Base-by-base conservation (phyloP, 2,113 vertebrate genomes). In the Stictonetta naevosa region DNA sequence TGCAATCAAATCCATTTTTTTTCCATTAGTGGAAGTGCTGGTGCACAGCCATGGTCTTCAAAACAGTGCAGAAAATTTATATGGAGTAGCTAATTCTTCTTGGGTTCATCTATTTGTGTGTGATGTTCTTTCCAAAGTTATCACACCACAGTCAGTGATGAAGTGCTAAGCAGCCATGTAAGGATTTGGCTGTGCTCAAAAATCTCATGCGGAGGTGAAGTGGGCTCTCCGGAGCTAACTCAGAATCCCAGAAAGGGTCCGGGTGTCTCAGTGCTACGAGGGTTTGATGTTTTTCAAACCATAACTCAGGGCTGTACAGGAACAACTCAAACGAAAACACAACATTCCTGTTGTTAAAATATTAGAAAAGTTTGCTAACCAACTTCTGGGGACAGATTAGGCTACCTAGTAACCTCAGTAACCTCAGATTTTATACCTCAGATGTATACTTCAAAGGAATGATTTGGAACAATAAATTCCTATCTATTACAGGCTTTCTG, bases 111-210 rank as follows among this genome's bases (percentile, higher is more conserved):
- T 53, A 8, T 62, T 91, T 63, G 60, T 34, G 14, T 67, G 20
- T 6, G 46, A 80, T 85, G 29, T 56, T 76, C 60, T 92, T 78
- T 88, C 92, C 93, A 88, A 88, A 93, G 81, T 38, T 79, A 38
- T 10, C 83, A 25, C 40, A 7, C 22, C 58, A 17, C 78, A n/a
- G 3, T 29, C 69, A 26, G 6, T 56, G 88, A 86, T 93, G 94
- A 96, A 79, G 95, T 95, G 92, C 81, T 94, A 72, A 92, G 94
- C 60, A 92, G 84, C 55, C 46, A 33, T 64, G 40, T 63, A 92
- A 58, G 90, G 86, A 69, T 83, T 74, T 94, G 92, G 64, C 89
- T 79, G 23, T 42, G 40, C 80, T 97, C 44, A 80, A 55, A 73
- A 76, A 86, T 62, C 5, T 3, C 50, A 44, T 1, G 2, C 31